Base-by-base conservation (phyloP, 2,113 vertebrate genomes). In the Melanotaenia duboulayi region DNA sequence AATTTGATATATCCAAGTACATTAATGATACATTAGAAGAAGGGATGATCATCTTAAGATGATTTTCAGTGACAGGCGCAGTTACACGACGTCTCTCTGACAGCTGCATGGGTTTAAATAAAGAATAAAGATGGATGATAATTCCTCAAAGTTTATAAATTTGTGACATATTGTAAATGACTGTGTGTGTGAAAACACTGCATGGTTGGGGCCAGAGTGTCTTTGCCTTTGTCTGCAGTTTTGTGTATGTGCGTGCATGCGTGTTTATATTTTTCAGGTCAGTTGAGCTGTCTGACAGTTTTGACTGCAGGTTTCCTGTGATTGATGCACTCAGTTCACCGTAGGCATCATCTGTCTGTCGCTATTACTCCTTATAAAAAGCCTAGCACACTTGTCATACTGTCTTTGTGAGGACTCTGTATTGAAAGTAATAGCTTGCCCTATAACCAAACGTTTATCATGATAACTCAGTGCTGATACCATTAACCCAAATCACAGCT, bases 191-290 rank as follows among this genome's bases (percentile, higher is more conserved):
- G 56, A 23, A 23, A 17, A 25, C 12, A 48, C 11, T 49, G 19
- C 57, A 55, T 5, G 7, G 19, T 14, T n/a, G 42, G 32, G 32
- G 69, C 58, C 8, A 35, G 32, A 35, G 32, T 35, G 32, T 35
- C 32, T 35, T 35, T 35, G 32, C 32, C 7, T 35, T 35, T 35
- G 32, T 35, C 32, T 58, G 35, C n/a, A 44, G 49, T 20, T 24
- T 54, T 54, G 63, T 58, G 44, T 49, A 22, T 49, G 35, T 55
- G 61, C 22, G 20, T 22, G 20, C 32, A 22, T 65, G 50, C 24
- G 17, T 44, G 16, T 50, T 23, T 42, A 8, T 66, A n/a, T 65
- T 46, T 80, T 67, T 64, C 85, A 77, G 85, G 79, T 80, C 85
- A 87, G 69, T 60, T 51, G 78, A 76, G 52, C 71, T 65, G 57